Evolutionary conservation across 2,888 invertebrate genomes (phyloP), one percentile per base, ranked within the genome.

Genomic region (Stenolophus ochropezus): DNA sequence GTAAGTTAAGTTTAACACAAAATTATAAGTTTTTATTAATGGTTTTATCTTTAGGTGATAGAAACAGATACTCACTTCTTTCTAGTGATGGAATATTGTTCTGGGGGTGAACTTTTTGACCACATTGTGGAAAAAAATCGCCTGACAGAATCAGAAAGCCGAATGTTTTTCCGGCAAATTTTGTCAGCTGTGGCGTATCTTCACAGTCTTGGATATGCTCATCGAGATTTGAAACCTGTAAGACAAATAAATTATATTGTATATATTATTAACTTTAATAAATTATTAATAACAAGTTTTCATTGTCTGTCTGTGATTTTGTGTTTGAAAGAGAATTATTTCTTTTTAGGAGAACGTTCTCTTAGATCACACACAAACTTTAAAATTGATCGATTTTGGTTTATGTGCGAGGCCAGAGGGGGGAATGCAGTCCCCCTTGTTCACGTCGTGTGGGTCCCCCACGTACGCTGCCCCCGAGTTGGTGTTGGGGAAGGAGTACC

Each of bases 351-450:
- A 96, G 89, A 96, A 96, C 88, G 91, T 96, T 71, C 89, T 96
- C 65, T 89, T 96, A 76, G 95, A 95, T 88, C 93, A 92, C 85
- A 91, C 94, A 65, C 93, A 95, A 85, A 93, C 93, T 86, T 89
- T 96, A 74, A 96, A 96, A 87, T 88, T 96, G 78, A 96, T 96
- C 84, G 96, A 96, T 88, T 96, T 96, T 91, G 96, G 96, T 16
- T 89, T 96, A 58, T 96, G 96, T 89, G 95, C 96, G 4, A 93
- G 93, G 86, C 91, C 93, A 1, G 89, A 90, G 86, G 93, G 93
- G 84, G 94, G 94, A 11, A 91, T 94, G 89, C 90, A 92, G 83
- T 89, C 90, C 58, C 91, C 91, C 83, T 88, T 94, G 82, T 91
- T 90, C 81, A 94, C 94, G 8, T 94, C 94, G 42, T 95, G 95